Evolutionary conservation across 2,797 vertebrate species (phyloP), one percentile per base, ranked within the genome.

Genomic region (Salarias fasciatus): DNA sequence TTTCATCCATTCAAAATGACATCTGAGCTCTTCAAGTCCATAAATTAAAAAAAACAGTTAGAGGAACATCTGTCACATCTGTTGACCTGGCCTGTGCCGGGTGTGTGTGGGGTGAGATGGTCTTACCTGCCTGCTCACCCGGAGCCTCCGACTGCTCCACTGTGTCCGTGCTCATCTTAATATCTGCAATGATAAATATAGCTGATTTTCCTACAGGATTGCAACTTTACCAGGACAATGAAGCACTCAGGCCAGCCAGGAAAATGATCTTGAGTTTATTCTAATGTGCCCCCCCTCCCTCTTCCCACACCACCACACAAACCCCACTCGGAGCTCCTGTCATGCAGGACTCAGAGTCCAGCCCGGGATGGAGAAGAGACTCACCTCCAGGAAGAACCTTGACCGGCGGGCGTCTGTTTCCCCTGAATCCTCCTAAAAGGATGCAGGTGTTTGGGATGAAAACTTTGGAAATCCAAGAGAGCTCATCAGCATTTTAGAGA

Each of bases 151-250:
- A 91, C 85, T 94, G 95, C 83, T 97, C 95, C 62, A 94, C 93
- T 3, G 92, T 79, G 81, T 96, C 95, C 57, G 95, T 86, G 75
- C 95, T 99, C 96, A 99, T 98, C 94, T 96, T 98, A 93, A 95
- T 94, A 93, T 95, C 96, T 98, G 92, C 53, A 92, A 92, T 83
- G 89, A 94, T 91, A 95, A 95, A 93, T 91, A 94, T 88, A 91
- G 91, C 92, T 92, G 90, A 95, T 95, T 95, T 97, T 95, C 95
- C 95, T 95, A 95, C 90, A 88, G 91, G 92, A 93, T 93, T 93
- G 90, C 85, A 91, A 88, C 91, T 93, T 93, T 86, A 92, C 88
- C 90, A 63, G 88, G 83, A 84, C 77, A 84, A 83, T 88, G 85
- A 82, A 83, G 84, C 79, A 57, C 84, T 76, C 79, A 72, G 84